Evolutionary conservation across 2,113 vertebrate genomes (phyloP), one percentile per base, ranked within the genome.

Genomic region (Gallinago undulata): DNA sequence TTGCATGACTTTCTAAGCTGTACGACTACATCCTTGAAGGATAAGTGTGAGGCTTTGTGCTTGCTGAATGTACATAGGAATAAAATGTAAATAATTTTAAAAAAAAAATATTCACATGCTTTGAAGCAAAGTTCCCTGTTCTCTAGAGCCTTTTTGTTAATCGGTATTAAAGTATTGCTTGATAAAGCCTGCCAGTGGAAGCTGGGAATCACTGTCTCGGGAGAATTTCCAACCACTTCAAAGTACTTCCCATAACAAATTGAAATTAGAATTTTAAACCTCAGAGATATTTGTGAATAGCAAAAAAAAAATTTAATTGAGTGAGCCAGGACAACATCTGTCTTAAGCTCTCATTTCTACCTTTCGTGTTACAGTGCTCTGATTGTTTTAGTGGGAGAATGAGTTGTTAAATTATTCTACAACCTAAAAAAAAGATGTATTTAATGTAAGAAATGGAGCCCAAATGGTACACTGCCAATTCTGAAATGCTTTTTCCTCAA

Each of bases 211-310:
- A 83, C 90, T 90, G 79, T 90, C 89, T 84, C 37, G 1, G 64
- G 85, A 86, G 95, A 76, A 84, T 87, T 93, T 89, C 68, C 35
- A 81, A 31, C 48, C 57, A 57, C 91, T 95, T 93, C 92, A 90
- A 86, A 93, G 80, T 81, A 68, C 74, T 96, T 93, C 24, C 80
- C 39, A 4, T 84, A 84, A 75, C 83, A 93, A 94, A 95, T 84
- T 90, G 77, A 91, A 95, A 84, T 39, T 87, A 22, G 74, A 92
- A 73, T 84, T 84, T 81, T 57, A 89, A 95, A 79, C 48, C 64
- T 95, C 35, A 27, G 48, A 86, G 66, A 51, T 57, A 75, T 23
- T 63, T 75, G 19, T 86, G 76, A 75, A 72, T 62, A 97, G 66
- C 30, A 76, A 73, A 87, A 69, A 85, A 23, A 48, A 62, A 13